These are phyloP conservation scores for Eupithecia insigniata DNA, from an alignment of 2,888 invertebrate genomes.

Conservation along the genomic window DNA sequence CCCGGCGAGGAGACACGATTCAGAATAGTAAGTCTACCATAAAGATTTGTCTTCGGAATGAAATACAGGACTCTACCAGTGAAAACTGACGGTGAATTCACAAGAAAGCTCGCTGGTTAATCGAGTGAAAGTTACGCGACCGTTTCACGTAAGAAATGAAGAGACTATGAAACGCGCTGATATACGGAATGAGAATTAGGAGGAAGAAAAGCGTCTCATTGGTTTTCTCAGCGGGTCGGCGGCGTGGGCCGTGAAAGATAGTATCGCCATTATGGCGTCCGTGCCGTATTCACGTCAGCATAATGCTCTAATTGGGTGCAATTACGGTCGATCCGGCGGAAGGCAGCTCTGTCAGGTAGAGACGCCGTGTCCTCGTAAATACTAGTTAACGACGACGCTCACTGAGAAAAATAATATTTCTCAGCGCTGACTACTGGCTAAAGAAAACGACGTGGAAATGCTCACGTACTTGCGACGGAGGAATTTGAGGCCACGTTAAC, in stretches of 20 bases:
- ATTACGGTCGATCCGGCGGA: slow-evolving; percentile 79
- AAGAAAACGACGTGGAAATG: slow-evolving; percentile 72
- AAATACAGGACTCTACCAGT: slow-evolving; percentile 53
- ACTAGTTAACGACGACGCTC: slow-evolving; percentile 80
- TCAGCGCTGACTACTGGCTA: slow-evolving; percentile 69
- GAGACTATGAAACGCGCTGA: slow-evolving; percentile 66
- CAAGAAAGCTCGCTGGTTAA: slow-evolving; percentile 65
- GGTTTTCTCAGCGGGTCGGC: slow-evolving; percentile 53
- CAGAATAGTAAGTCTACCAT: slow-evolving; percentile 61
- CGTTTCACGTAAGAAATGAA: slow-evolving; percentile 74
- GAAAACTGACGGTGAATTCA: slow-evolving; percentile 67
- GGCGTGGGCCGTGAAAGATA: slow-evolving; percentile 67
- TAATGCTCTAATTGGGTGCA: slow-evolving; percentile 83
- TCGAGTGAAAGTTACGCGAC: slow-evolving; percentile 78
- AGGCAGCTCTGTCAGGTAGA: slow-evolving; percentile 79
- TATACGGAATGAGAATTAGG: slow-evolving; percentile 76
- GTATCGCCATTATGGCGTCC: slow-evolving; percentile 80
- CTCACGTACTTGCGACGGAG: slow-evolving; percentile 71
- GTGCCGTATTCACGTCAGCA: slow-evolving; percentile 83
- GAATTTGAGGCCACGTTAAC: slow-evolving; percentile 73
- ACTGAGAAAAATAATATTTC: slow-evolving; percentile 81
- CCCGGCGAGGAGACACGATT: slow-evolving; percentile 49
- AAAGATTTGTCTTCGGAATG: slow-evolving; percentile 62
- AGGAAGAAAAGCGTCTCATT: slow-evolving; percentile 68
- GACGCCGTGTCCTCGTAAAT: slow-evolving; percentile 80